Base-by-base conservation (phyloP, 1,140 invertebrate species). In the Drosophila sp. region DNA sequence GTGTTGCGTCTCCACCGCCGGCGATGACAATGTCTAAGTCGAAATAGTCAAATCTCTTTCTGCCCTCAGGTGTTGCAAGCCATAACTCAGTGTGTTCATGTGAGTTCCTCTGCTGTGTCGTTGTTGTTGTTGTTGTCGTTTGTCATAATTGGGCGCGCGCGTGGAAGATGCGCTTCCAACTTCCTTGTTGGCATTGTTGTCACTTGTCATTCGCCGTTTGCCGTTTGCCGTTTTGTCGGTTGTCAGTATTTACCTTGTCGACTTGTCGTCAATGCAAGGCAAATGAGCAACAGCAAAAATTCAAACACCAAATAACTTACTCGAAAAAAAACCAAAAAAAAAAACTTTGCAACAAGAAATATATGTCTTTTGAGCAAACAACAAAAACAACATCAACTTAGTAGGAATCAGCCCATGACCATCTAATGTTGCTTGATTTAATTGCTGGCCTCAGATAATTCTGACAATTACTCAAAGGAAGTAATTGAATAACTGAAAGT, bases 91-190 rank as follows among this genome's bases (percentile, higher is more conserved):
- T 62, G 32, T 63, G 27, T 63, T 55, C 60, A 50, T 6, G 44
- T 50, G 23, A 8, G 44, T 50, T 50, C 44, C 44, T 25, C 44
- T 32, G 55, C 10, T 27, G 10, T 50, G 47, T 10, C 25, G 23
- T 6, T 40, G 44, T 56, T 38, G 63, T 35, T 70, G 56, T 64
- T 70, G 71, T 57, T 61, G 82, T 62, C 79, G 67, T 79, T 82
- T 79, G 83, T 86, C 83, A 83, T 86, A 87, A 87, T 86, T 86
- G 83, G 79, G 64, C 66, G 83, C 69, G 83, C 82, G 82, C 76
- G 83, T 87, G 79, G 83, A 79, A 83, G 83, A 86, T 86, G 83
- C 67, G 72, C 79, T 68, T 57, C 60, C 71, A 70, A 86, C 83
- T 86, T 86, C 83, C 83, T 86, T 77, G 83, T 86, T 86, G 75